Evolutionary conservation across 2,888 invertebrate genomes (phyloP), one percentile per base, ranked within the genome.

Genomic region (Ophioninae sp.): DNA sequence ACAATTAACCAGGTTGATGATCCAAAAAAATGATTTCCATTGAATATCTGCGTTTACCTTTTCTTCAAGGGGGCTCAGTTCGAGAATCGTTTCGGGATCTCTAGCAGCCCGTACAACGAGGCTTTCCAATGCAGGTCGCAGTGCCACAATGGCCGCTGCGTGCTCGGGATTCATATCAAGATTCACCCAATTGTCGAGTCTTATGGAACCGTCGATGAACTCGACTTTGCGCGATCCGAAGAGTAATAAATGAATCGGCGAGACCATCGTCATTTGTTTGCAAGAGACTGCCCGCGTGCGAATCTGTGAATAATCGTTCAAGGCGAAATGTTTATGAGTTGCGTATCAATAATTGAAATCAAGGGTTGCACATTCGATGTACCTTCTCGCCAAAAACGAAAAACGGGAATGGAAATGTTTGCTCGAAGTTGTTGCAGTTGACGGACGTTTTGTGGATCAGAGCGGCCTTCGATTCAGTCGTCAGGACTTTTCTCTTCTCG

Each of bases 351-450:
- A 0, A 17, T 50, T 10, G 50, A 50, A 50, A 17, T 50, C 50
- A 50, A 50, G 13, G 50, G 6, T 17, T 50, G 0, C 13, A 50
- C 13, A 8, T 64, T n/a, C 2, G 61, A 67, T 67, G 67, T 89
- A 95, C 95, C 94, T 99, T 99, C 94, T 99, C 99, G 0, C 99
- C 99, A 93, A 99, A 99, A 79, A 99, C 97, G 92, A 99, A 99
- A 92, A 99, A 96, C 0, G 99, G 99, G 86, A 97, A 98, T 0
- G 97, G 97, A 91, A 99, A 99, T 86, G 95, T 95, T 81, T 97
- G 96, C 72, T 97, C 97, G 73, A 95, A 94, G 91, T 97, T 97
- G 88, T 96, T 96, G 93, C 98, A 98, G 94, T 99, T 99, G 3
- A 99, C 98, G 0, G 99, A 99, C 0, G 98, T 98, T 93, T 99